A percentile compares a stretch with the other conserved stretches of the same genome.
Evolutionary conservation across 2,113 vertebrate genomes (phyloP).

Genomic region (Oophaga pumilio): DNA sequence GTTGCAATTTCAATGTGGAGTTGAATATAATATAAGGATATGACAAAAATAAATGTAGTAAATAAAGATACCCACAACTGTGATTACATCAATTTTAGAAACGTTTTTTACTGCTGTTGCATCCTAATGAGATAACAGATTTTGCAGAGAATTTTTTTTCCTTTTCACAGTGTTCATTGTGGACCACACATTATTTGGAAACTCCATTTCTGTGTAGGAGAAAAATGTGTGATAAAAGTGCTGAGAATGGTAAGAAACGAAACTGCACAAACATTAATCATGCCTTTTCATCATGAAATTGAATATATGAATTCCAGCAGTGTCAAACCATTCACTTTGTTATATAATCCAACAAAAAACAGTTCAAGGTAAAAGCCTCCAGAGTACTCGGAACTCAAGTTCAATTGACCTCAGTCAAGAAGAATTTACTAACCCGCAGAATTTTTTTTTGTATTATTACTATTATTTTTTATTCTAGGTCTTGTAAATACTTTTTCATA

Average conservation of each 20-base stretch:
- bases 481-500: background rate
- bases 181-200: slow-evolving; percentile 57
- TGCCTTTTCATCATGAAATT: slow-evolving; percentile 56
- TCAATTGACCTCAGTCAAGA: slow-evolving; percentile 42
- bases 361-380: slow-evolving; percentile 50
- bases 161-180: background rate
- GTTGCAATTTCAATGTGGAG: too few species aligned
- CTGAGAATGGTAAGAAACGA: slow-evolving; percentile 56
- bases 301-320: slow-evolving; percentile 53
- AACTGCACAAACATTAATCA: slow-evolving; percentile 58
- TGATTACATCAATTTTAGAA: background rate
- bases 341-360: slow-evolving; percentile 55
- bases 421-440: slow-evolving; percentile 26
- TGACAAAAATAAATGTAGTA: background rate
- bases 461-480: background rate
- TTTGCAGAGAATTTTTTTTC: slow-evolving; percentile 12
- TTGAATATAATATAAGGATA: background rate
- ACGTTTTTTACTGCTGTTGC: background rate
- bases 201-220: slow-evolving; percentile 50
- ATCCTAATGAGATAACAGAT: slow-evolving; percentile 21
- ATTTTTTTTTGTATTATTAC: slow-evolving; percentile 9
- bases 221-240: slow-evolving; percentile 54
- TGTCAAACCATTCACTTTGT: slow-evolving; percentile 55
- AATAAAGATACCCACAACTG: background rate
- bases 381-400: slow-evolving; percentile 30